Base-by-base conservation (phyloP, 2,113 vertebrate genomes). In the Sinocyclocheilus anshuiensis region DNA sequence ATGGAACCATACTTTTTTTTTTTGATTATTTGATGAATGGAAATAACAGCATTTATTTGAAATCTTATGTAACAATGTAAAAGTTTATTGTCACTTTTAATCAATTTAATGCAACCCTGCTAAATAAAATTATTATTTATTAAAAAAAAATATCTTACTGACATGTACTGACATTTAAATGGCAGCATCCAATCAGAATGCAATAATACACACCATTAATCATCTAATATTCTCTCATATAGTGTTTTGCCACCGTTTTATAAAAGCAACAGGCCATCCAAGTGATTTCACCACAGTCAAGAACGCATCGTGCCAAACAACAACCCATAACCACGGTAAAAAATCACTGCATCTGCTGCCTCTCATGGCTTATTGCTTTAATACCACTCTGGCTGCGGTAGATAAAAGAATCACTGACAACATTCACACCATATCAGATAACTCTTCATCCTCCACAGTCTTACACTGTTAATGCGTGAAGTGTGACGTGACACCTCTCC, bases 401-500 rank as follows among this genome's bases (percentile, higher is more conserved):
- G 24, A 78, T 57, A 78, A 78, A 78, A 55, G 53, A 79, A 79
- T 57, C 77, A 79, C 77, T 20, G 53, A 33, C 48, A 59, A 59
- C 48, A 79, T 59, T 79, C 77, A 79, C 77, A 79, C 50, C 53
- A 59, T 59, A 79, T 79, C 53, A n/a, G 77, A 79, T 33, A 55
- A 59, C 77, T 55, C 29, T 79, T 79, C 77, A 79, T 33, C 29
- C 29, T 55, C 26, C n/a, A 48, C 2, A 77, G 15, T 55, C 48
- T 59, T 59, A 29, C 18, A 59, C n/a, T 55, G 53, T 33, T n/a
- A 79, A 59, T 36, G 77, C 29, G 16, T 79, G 77, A 79, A 79
- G 26, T 59, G 53, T 13, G 77, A 55, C 53, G 1, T 22, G 53
- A 53, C 77, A 57, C 69, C n/a, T 86, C 67, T 83, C 67, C 53